Conservation (phyloP, 2,888 invertebrate genomes). For the Venusia cambrica region DNA sequence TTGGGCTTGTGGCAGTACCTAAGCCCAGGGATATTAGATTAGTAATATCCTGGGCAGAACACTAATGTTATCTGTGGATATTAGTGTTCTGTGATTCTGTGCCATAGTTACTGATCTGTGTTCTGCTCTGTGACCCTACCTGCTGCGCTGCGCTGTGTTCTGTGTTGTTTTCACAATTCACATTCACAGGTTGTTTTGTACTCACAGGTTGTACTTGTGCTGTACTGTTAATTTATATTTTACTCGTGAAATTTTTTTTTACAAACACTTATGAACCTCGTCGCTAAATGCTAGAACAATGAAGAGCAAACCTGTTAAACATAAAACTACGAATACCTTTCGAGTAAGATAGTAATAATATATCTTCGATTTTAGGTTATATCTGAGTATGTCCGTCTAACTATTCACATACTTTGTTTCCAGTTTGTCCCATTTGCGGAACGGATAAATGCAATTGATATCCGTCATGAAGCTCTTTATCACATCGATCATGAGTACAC, state of each 20-base stretch:
- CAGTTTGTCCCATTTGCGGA: conserved; percentile 95
- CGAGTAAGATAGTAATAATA: conserved; percentile 75
- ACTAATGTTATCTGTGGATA: no score
- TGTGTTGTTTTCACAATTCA: no score
- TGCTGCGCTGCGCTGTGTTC: no score
- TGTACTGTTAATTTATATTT: no score
- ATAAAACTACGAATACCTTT: conserved; percentile 89
- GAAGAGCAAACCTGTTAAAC: conserved; percentile 87
- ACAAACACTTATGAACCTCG: not conserved
- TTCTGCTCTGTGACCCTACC: no score
- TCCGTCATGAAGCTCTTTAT: conserved; percentile 90
- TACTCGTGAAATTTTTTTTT: no score
- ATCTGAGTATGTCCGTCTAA: conserved; percentile 1
- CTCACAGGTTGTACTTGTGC: no score
- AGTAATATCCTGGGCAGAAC: no score
- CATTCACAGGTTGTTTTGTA: conserved; percentile 12
- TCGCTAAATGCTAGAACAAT: conserved; percentile 56
- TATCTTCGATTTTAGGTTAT: conserved; percentile 38
- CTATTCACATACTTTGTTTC: conserved; percentile 1
- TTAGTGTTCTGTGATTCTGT: no score
- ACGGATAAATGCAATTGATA: conserved; percentile 90
- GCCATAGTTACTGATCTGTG: no score
- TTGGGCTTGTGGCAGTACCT: no score
- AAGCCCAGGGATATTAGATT: no score
- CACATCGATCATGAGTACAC: conserved; percentile 90